Percentiles rank a stretch among this genome's conserved stretches.
Evolutionary conservation across 2,113 vertebrate species (phyloP).

Genomic region (Solea solea): DNA sequence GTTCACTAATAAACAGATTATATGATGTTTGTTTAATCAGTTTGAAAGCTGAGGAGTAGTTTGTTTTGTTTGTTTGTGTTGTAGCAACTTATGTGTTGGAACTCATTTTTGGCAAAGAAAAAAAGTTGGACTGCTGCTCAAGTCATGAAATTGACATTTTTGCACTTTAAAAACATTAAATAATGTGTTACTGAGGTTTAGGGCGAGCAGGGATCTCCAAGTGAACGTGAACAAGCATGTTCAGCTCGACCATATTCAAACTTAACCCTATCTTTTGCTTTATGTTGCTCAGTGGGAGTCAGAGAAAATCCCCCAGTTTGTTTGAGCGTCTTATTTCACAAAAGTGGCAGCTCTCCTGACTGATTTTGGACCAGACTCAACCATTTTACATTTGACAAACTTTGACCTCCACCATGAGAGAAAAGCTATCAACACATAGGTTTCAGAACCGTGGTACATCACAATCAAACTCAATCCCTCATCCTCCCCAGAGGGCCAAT

Average conservation of each 20-base stretch:
- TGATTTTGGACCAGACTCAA: slow-evolving; percentile 21
- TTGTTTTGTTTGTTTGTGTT: no score
- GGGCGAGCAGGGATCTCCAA: no score
- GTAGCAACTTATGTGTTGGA: no score
- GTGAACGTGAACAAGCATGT: no score
- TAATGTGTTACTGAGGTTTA: no score
- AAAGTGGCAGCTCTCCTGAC: not conserved
- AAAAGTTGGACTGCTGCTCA: no score
- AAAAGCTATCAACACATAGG: slow-evolving; percentile 13
- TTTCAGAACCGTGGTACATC: slow-evolving; percentile 32
- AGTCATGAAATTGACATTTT: no score
- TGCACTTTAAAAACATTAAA: no score
- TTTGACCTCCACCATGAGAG: slow-evolving; percentile 22
- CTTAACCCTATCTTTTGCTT: not conserved
- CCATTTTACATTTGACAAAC: slow-evolving; percentile 15
- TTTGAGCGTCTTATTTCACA: not conserved
- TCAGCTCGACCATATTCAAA: not conserved
- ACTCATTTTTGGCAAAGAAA: no score
- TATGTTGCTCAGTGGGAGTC: not conserved
- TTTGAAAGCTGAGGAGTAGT: not conserved
- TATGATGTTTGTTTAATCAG: not conserved
- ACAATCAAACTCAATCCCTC: slow-evolving; percentile 43
- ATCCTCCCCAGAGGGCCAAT: slow-evolving; percentile 36
- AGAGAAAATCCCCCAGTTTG: not conserved
- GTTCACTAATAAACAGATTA: not conserved